Conservation (phyloP, 2,113 vertebrate genomes). For the Dicerorhinus sumatrensis region DNA sequence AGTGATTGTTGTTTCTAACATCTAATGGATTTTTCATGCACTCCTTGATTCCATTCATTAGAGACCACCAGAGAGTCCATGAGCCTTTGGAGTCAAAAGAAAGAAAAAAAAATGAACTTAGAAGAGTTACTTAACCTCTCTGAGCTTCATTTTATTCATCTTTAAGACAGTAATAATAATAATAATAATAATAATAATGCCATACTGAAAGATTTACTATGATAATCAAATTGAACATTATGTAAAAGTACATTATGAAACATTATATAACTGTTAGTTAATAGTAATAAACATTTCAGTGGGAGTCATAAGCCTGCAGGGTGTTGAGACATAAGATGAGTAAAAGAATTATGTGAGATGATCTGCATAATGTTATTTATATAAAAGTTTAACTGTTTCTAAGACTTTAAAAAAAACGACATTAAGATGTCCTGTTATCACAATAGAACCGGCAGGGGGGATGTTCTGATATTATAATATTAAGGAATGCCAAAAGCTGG, state of each 20-base stretch:
- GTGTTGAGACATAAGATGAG: background rate
- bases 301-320: background rate
- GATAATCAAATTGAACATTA: background rate
- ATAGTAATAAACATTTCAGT: constrained; percentile 29
- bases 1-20: background rate
- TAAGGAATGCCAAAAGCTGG: background rate
- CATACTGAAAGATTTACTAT: background rate
- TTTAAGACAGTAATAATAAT: background rate
- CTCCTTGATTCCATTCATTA: background rate
- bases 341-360: background rate
- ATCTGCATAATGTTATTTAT: background rate
- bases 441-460: background rate
- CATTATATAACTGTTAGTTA: constrained; percentile 28
- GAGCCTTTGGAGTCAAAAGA: background rate
- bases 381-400: constrained; percentile 10
- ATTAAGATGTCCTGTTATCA: background rate
- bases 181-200: background rate
- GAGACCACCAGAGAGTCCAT: background rate
- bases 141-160: background rate
- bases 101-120: background rate
- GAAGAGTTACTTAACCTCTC: background rate
- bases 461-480: background rate
- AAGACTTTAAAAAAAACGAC: constrained; percentile 6
- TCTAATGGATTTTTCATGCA: background rate
- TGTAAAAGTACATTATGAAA: background rate